phyloP scores from a whole-genome alignment of 2,888 invertebrate genomes.

The Atethmia centrago region DNA sequence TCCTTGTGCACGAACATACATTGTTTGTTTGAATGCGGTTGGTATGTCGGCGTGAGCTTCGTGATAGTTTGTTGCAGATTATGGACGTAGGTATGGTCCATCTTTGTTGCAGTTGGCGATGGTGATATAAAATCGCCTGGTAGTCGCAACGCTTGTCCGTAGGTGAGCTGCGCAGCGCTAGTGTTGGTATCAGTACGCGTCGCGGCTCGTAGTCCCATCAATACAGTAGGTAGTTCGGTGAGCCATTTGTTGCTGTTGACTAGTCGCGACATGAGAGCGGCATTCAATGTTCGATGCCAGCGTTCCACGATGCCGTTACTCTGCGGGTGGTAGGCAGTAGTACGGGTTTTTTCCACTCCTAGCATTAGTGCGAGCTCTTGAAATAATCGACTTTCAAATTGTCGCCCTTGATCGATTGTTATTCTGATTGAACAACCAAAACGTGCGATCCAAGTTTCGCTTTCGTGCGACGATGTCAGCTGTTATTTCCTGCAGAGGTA shows the following conservation, averaged over 20 bases:
- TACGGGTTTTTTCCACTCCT: not conserved
- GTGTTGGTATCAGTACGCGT: not conserved
- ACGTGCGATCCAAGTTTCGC: no score
- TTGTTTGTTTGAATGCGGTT: not conserved
- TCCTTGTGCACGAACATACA: not conserved
- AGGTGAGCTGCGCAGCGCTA: not conserved
- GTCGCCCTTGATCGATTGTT: no score
- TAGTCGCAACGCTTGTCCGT: not conserved
- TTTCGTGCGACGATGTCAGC: no score
- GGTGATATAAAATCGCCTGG: not conserved
- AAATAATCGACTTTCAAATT: no score
- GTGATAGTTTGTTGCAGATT: not conserved
- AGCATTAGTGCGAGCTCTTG: not conserved
- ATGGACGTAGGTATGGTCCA: not conserved
- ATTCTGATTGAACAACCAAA: no score
- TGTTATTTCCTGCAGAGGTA: no score
- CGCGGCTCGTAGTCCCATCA: not conserved
- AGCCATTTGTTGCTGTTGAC: not conserved
- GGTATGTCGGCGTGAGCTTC: not conserved
- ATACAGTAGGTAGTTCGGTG: not conserved
- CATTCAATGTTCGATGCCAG: not conserved
- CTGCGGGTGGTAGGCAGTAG: constrained; percentile 8
- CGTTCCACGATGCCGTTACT: constrained; percentile 2
- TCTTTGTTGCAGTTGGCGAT: not conserved
- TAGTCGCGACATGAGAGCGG: not conserved